These are phyloP conservation scores for Nestor notabilis DNA, from an alignment of 2,113 vertebrate genomes.

Conservation along the genomic window DNA sequence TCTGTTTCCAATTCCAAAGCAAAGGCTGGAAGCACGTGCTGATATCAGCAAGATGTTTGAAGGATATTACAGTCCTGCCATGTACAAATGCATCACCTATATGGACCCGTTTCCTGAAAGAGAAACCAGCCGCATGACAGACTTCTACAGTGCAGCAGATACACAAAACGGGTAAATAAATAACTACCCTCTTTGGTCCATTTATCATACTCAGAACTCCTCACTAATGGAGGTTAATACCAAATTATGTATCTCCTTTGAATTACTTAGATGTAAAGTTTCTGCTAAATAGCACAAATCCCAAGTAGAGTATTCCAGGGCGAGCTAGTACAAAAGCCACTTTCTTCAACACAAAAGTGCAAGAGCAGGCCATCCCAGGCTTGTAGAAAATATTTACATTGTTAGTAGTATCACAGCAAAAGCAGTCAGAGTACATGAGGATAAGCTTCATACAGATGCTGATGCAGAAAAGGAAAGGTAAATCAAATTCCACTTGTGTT, in stretches of 20 bases:
- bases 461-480: background rate
- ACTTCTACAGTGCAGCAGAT: background rate
- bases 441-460: background rate
- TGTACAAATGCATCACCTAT: background rate
- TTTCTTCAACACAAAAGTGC: background rate
- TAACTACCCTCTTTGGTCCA: background rate
- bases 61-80: background rate
- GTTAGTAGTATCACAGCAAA: background rate
- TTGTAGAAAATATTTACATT: background rate
- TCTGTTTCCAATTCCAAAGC: background rate
- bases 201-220: background rate
- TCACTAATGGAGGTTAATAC: background rate
- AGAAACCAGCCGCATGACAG: background rate
- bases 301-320: background rate
- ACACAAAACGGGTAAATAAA: background rate
- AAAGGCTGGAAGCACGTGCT: background rate
- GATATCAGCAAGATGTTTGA: background rate
- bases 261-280: background rate
- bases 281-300: background rate
- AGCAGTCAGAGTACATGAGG: background rate
- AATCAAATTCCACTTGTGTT: background rate
- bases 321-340: background rate
- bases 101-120: background rate
- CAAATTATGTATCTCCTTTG: background rate
- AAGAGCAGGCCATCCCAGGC: background rate